Evolutionary conservation across 2,797 vertebrate genomes (phyloP), one percentile per base, ranked within the genome.

Genomic region (Anomalospiza imberbis): DNA sequence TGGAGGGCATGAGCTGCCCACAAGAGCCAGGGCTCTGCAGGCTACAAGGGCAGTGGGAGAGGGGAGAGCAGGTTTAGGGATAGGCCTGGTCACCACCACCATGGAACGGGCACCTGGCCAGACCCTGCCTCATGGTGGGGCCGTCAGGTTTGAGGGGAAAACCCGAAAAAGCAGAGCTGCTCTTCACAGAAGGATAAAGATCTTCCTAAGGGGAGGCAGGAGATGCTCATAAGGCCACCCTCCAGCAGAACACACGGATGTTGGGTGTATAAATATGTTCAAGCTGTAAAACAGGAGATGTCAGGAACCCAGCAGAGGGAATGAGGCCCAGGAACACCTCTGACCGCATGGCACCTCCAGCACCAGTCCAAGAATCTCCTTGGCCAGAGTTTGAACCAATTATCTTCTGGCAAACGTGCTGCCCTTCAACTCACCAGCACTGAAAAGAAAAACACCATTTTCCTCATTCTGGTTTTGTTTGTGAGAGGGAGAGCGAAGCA

Each of bases 1-100:
- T 15, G 22, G 31, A 55, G 38, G 22, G 3, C 6, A 12, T 1
- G 18, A 53, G 7, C 7, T 1, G 0, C 6, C 29, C 38, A 24
- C 18, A 31, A 36, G 72, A 9, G 2, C 22, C 36, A 16, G 34
- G 40, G 34, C 8, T 50, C 44, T 57, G 9, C 25, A 19, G 68
- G 40, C 28, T 9, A 8, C 17, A 7, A 6, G 10, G 9, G 18
- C 8, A 58, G 13, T 9, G 31, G 28, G 20, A 62, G 22, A 38
- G 32, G 22, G 61, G 16, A 25, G 18, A 71, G 45, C 15, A 42
- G 50, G 6, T 12, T 36, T 1, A 12, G 28, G 68, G 20, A 48
- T n/a, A 47, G 25, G 9, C 5, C 14, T 5, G 0, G 3, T 26
- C 48, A 26, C 65, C 34, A 40, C 10, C 20, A 12, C 29, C 7